Evolutionary conservation across 2,888 invertebrate genomes (phyloP), one percentile per base, ranked within the genome.

Genomic region (Hyppa rectilinea): DNA sequence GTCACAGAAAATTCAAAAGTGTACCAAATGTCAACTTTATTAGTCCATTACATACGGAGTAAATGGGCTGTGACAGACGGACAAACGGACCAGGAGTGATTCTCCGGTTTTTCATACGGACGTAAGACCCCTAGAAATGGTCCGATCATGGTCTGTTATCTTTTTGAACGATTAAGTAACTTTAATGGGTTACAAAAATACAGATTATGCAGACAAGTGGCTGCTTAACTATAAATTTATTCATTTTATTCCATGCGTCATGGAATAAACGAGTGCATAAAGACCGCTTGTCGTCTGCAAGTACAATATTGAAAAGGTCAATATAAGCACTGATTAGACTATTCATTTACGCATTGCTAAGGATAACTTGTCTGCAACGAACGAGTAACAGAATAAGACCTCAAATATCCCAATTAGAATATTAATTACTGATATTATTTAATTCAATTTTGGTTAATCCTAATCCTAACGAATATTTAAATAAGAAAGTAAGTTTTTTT

Each of bases 271-370:
- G 23, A 60, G 34, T 63, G 26, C 75, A 56, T 66, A 59, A 66
- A 67, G 53, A 64, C 31, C 55, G 59, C 26, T 31, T 52, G 63
- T 68, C 60, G 23, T 23, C 53, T 29, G 45, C 53, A 26, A 59
- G 40, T n/a, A 63, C 50, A 47, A 58, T 63, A 61, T 75, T 63
- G 47, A 29, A 74, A 79, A 78, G 80, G 68, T 74, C 68, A 77
- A 67, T 34, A 69, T 53, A 26, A 64, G 23, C 31, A 31, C 1
- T 29, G 56, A 49, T 58, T 40, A n/a, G 20, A 47, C 34, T 68
- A 68, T 66, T 62, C 20, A 59, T 60, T 40, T 50, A 67, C 52
- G 34, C 29, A 47, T 63, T 34, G 45, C 43, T 67, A 73, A 76
- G 79, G 65, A 65, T 78, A 76, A 78, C 72, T 12, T 76, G 78